Evolutionary conservation across 2,113 vertebrate species (phyloP), one percentile per base, ranked within the genome.

Genomic region (Mystacornis crossleyi): DNA sequence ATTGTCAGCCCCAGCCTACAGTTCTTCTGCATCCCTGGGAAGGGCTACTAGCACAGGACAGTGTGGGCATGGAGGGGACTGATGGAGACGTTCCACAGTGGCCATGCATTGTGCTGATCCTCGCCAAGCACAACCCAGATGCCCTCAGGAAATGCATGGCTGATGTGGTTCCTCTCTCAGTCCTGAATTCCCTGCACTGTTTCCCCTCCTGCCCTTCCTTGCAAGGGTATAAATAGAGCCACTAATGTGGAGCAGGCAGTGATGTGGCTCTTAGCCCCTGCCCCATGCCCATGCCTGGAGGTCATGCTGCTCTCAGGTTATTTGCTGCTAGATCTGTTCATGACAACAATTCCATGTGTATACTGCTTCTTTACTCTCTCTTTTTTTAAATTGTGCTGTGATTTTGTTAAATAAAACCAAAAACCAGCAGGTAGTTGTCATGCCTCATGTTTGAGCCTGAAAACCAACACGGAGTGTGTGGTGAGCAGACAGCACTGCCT

Each of bases 401-500:
- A 77, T 70, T 93, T 83, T 93, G 45, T 89, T 81, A 80, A 97
- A 95, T 95, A 93, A 95, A 96, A 86, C 72, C 19, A 86, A 83
- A 93, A 90, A 6, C 10, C 33, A 65, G 4, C 2, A 5, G 2
- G 5, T 65, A 18, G 8, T 38, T 83, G 12, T 29, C 3, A 8
- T 77, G 66, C 20, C 38, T 81, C 0, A 0, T 83, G 20, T 89
- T 73, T 66, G 45, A 50, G 33, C 33, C 16, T 1, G 1, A 57
- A 87, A 62, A 1, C 7, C 26, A 53, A 15, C 0, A 0, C 0
- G 1, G 36, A 57, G 40, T 0, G 2, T 55, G 21, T 25, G 40
- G 11, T 2, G 4, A 62, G 23, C 53, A 75, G 34, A 4, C 36
- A 78, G 60, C 2, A 1, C 38, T 86, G 28, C 23, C 43, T 42